Base-by-base conservation (phyloP, 2,888 invertebrate species). In the Mantis religiosa region DNA sequence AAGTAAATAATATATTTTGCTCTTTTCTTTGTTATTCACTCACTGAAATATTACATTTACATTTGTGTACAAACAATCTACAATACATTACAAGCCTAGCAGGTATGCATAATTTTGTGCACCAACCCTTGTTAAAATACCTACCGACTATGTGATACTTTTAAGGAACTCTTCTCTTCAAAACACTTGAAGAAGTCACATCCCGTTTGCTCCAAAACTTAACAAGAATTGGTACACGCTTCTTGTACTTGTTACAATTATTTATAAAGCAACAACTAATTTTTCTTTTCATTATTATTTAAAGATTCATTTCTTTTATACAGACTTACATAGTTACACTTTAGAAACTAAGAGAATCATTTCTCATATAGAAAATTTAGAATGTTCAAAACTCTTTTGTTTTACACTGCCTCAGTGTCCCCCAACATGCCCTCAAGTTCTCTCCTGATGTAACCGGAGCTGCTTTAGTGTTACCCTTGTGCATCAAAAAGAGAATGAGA, bases 161-260 rank as follows among this genome's bases (percentile, higher is more conserved):
- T 41, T 82, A 30, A 87, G 30, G 82, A 81, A 82, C 30, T 30
- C 82, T 84, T 82, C 34, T 34, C 34, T 34, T 30, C 30, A 87
- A 30, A n/a, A 30, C 41, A 87, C 27, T 34, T 34, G n/a, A 30
- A 82, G 87, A 82, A 82, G 34, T 82, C 30, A 27, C 20, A 28
- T 71, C 41, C 41, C 8, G 25, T 28, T 14, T 27, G 2, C 82
- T 47, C n/a, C 25, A 15, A 6, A 82, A 34, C 82, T 82, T 82
- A 87, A 82, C 87, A 87, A 82, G 82, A 87, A 83, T 83, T 87
- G 89, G 54, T 89, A 84, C 89, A 83, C 89, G n/a, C 30, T 83
- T 27, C 54, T 89, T 86, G 86, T 87, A 86, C 87, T 89, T 89
- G 82, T 87, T 87, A 87, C 87, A 87, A 87, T 30, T 87, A 82